phyloP scores from a whole-genome alignment of 2,888 invertebrate species.

The Melanargia galathea region DNA sequence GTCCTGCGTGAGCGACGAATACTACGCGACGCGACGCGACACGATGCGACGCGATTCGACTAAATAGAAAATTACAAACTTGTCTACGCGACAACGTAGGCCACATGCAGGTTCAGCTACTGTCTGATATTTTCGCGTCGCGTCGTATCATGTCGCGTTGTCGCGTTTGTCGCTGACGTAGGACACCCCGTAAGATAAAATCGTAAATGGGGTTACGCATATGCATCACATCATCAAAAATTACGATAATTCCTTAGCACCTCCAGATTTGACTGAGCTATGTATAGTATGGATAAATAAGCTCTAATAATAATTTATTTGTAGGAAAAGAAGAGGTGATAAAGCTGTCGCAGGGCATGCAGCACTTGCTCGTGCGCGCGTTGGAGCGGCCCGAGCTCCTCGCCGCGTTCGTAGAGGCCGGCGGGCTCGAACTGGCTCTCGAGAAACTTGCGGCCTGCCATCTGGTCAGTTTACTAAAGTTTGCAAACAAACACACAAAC shows the following conservation, averaged over 20 bases:
- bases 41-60: no score
- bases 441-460: constrained; percentile 89
- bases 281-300: not conserved
- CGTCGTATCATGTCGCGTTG: no score
- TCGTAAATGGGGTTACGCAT: no score
- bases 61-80: no score
- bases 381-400: constrained; percentile 90
- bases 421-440: constrained; percentile 88
- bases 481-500: not conserved
- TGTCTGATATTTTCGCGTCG: no score
- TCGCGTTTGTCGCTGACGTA: no score
- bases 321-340: constrained; percentile 63
- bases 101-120: no score
- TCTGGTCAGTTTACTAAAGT: constrained; percentile 60
- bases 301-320: not conserved
- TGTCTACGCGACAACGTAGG: no score
- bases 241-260: not conserved
- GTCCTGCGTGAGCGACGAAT: no score
- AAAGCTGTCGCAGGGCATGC: constrained; percentile 90
- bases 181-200: no score
- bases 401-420: constrained; percentile 88
- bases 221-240: no score
- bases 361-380: constrained; percentile 91
- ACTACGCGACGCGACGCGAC: no score
- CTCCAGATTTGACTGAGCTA: not conserved